Percentiles rank a stretch among this genome's conserved stretches.
Evolutionary conservation across 2,888 invertebrate species (phyloP).

Genomic region (Drosophila mayaguana): DNA sequence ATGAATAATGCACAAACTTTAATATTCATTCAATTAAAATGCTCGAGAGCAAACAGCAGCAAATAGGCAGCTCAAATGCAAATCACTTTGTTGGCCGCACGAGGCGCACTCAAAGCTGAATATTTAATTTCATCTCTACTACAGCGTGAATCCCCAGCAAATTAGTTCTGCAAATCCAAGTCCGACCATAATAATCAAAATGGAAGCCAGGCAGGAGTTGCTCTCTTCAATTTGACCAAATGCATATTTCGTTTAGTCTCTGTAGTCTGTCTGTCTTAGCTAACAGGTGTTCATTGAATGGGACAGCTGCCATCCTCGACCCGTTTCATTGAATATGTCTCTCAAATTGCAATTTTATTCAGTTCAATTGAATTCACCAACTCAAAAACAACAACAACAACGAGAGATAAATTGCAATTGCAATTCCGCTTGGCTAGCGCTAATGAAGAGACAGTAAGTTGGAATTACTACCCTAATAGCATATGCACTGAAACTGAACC

Average conservation of each 20-base stretch:
- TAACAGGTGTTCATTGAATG: background rate
- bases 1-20: slow-evolving; percentile 57
- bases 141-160: background rate
- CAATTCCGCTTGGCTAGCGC: background rate
- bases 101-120: background rate
- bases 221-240: background rate
- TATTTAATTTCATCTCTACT: background rate
- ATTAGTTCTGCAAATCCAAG: background rate
- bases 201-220: too few relatives aligned
- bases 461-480: background rate
- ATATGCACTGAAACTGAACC: background rate
- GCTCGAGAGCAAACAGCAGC: background rate
- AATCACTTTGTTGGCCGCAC: background rate
- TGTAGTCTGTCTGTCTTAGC: too few relatives aligned
- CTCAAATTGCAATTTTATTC: slow-evolving; percentile 7
- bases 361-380: background rate
- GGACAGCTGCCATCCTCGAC: background rate
- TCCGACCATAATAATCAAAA: background rate
- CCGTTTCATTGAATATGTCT: slow-evolving; percentile 4
- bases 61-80: background rate
- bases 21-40: slow-evolving; percentile 58
- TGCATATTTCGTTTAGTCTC: background rate
- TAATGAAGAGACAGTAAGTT: background rate
- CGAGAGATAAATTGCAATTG: background rate
- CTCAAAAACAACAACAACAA: background rate